These are phyloP conservation scores for Rhinoraja longicauda DNA, from an alignment of 2,797 vertebrate genomes.

Conservation along the genomic window DNA sequence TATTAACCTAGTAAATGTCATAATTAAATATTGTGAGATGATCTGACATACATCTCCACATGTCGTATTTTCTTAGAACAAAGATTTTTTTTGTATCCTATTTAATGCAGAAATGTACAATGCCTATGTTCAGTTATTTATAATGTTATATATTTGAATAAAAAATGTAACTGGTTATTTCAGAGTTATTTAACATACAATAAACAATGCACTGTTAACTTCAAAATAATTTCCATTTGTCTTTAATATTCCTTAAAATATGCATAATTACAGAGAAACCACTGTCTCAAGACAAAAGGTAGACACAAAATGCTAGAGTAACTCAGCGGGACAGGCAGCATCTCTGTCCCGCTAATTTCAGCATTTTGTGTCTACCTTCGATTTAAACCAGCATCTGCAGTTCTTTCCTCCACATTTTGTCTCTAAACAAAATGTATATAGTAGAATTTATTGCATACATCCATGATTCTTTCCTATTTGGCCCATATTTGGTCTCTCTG, in stretches of 20 bases:
- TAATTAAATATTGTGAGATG: background rate
- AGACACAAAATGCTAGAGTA: too few relatives aligned
- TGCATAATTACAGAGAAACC: too few relatives aligned
- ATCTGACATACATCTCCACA: conserved; percentile 22
- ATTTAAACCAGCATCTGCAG: too few relatives aligned
- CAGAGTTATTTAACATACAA: conserved; percentile 32
- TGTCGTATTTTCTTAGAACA: conserved; percentile 26
- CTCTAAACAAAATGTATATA: background rate
- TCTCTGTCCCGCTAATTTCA: too few relatives aligned
- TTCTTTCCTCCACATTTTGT: too few relatives aligned
- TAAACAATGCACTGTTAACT: conserved; percentile 28
- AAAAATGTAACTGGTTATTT: conserved; percentile 12
- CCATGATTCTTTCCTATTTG: background rate
- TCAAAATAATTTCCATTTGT: background rate
- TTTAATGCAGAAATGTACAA: conserved; percentile 16
- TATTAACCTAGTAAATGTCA: background rate
- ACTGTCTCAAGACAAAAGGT: background rate
- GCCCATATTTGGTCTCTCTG: too few relatives aligned
- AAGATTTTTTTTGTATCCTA: background rate
- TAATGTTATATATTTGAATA: conserved; percentile 30
- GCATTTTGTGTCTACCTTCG: too few relatives aligned
- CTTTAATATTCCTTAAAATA: background rate
- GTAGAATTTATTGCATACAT: too few relatives aligned
- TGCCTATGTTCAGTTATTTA: conserved; percentile 27
- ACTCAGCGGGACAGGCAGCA: too few relatives aligned